Evolutionary conservation across 2,888 invertebrate genomes (phyloP).

Genomic region (Ceramica pisi): DNA sequence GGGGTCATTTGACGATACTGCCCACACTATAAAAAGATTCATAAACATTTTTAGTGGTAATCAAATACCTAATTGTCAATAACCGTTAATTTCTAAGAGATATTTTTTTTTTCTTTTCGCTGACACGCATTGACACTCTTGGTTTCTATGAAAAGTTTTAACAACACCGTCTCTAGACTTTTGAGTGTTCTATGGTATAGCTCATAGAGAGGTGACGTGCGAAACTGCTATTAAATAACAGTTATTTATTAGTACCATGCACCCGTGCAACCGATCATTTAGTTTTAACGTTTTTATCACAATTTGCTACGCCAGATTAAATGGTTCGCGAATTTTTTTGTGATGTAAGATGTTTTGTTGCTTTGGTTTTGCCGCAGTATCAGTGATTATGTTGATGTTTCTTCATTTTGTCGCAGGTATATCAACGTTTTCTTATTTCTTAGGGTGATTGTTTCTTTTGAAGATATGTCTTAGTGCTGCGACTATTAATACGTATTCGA

Average conservation of each 20-base stretch:
- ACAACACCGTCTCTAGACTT: background rate
- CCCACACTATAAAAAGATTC: too few species aligned
- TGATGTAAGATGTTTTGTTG: constrained; percentile 38
- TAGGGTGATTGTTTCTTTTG: background rate
- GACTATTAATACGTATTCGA: too few species aligned
- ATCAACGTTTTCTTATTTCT: background rate
- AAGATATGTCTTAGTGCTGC: too few species aligned
- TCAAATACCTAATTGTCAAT: too few species aligned
- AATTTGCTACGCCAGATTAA: constrained; percentile 54
- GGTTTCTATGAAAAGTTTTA: background rate
- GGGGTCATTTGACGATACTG: too few species aligned
- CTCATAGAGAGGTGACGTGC: constrained; percentile 51
- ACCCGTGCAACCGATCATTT: constrained; percentile 49
- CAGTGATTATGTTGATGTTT: constrained; percentile 4
- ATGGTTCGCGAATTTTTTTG: constrained; percentile 43
- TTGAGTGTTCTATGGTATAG: constrained; percentile 21
- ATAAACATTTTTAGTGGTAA: too few species aligned
- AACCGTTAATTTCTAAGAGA: too few species aligned
- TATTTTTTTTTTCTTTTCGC: too few species aligned
- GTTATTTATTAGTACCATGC: constrained; percentile 64
- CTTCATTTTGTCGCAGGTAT: background rate
- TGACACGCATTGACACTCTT: too few species aligned
- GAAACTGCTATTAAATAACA: constrained; percentile 63
- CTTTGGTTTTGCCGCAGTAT: background rate
- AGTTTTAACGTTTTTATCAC: constrained; percentile 55